Conservation (phyloP, 1,140 invertebrate genomes). For the Drosophila bifasciata region DNA sequence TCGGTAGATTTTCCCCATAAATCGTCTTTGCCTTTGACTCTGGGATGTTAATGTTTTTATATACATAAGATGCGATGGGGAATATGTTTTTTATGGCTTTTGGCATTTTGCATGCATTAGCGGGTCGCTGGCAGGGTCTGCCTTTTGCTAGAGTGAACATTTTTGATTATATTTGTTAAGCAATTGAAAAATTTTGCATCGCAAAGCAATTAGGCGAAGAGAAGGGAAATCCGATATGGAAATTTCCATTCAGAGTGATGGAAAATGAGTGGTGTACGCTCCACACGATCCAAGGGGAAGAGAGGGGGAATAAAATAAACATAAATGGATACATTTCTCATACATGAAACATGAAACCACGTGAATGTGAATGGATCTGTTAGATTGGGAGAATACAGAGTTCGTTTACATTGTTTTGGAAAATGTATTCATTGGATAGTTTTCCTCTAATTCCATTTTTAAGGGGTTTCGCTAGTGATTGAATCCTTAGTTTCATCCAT, state of each 20-base stretch:
- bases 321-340: too few species aligned
- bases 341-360: too few species aligned
- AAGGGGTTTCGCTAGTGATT: too few species aligned
- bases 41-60: constrained; percentile 68
- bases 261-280: not conserved
- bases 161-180: constrained; percentile 67
- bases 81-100: constrained; percentile 78
- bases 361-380: too few species aligned
- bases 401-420: too few species aligned
- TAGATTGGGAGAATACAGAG: too few species aligned
- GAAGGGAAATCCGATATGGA: not conserved
- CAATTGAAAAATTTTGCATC: constrained; percentile 55
- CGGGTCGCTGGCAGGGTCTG: constrained; percentile 24
- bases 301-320: too few species aligned
- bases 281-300: too few species aligned
- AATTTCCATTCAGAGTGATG: constrained; percentile 12
- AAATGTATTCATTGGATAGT: too few species aligned
- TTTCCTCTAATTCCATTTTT: too few species aligned
- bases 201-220: constrained; percentile 13
- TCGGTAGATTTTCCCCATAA: constrained; percentile 66
- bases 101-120: constrained; percentile 78
- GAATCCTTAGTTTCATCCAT: not conserved
- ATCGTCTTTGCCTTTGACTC: constrained; percentile 55
- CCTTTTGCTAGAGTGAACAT: constrained; percentile 50
- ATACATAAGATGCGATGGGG: constrained; percentile 55